These are phyloP conservation scores for Chaetodon trifasciatus DNA, from an alignment of 2,797 vertebrate genomes.

Conservation along the genomic window DNA sequence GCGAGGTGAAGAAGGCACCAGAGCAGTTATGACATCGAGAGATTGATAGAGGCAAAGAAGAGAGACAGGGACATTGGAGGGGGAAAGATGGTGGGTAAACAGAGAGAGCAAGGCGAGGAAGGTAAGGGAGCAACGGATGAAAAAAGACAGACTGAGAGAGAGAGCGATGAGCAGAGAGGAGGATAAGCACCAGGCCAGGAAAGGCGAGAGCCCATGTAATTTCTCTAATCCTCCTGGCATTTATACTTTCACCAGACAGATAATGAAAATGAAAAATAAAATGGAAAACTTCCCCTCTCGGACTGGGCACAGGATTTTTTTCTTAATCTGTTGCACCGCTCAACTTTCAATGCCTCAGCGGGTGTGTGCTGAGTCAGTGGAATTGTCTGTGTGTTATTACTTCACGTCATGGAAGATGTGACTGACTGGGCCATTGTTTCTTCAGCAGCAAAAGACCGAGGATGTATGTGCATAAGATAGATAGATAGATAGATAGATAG, in stretches of 20 bases:
- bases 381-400: conserved; percentile 61
- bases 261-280: conserved; percentile 90
- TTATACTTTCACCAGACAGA: conserved; percentile 88
- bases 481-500: conserved; percentile 27
- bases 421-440: conserved; percentile 32
- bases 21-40: conserved; percentile 40
- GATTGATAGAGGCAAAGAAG: conserved; percentile 53
- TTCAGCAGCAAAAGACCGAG: background rate
- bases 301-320: conserved; percentile 71
- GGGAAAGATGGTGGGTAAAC: conserved; percentile 59
- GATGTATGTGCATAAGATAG: background rate
- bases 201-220: conserved; percentile 87
- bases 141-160: conserved; percentile 33
- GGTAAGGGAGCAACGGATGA: conserved; percentile 48
- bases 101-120: conserved; percentile 47
- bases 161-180: conserved; percentile 70
- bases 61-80: conserved; percentile 47
- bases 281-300: conserved; percentile 81
- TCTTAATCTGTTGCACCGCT: conserved; percentile 82
- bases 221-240: conserved; percentile 90
- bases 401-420: conserved; percentile 55
- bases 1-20: conserved; percentile 31
- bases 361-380: conserved; percentile 75
- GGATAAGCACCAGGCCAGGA: conserved; percentile 84
- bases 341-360: conserved; percentile 68